Evolutionary conservation across 2,797 vertebrate species (phyloP), one percentile per base, ranked within the genome.

Genomic region (Parambassis ranga): DNA sequence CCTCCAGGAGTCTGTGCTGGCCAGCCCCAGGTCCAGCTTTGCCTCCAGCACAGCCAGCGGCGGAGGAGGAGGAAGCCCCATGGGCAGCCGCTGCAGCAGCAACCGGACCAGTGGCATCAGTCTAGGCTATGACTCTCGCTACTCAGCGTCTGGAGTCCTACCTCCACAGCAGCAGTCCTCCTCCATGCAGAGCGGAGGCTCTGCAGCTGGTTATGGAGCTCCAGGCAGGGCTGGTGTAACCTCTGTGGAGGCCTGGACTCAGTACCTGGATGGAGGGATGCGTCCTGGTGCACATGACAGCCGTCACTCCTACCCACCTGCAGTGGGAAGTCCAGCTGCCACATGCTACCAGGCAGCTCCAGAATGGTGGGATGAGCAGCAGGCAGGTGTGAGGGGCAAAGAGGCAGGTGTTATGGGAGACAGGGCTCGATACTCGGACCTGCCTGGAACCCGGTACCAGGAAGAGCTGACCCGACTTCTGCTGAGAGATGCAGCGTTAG

Each of bases 71-170:
- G 91, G 90, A 4, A 96, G 94, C 19, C 94, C 94, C 10, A 87
- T 92, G 76, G 91, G 90, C 5, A 94, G 92, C 78, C 91, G 93
- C 47, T 93, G 93, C 76, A 93, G 94, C 90, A 96, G 95, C 89
- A 95, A 94, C 76, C 90, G 95, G 2, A 96, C 94, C 77, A 95
- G 94, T 5, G 95, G 95, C 66, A 96, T 96, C 87, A 96, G 95
- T 76, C 89, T 96, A 72, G 94, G 94, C 61, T 95, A 94, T 2
- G 95, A 96, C 88, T 91, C 90, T 0, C 90, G 93, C 33, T 92
- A 93, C 57, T 87, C 88, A 0, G 65, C 82, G 50, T 90, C 85
- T 0, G 88, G 89, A 18, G 87, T 85, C 16, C 78, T 88, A 31
- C 73, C 87, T 1, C 91, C 88, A 8, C 94, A 91, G 43, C 86